Base-by-base conservation (phyloP, 92 coral and sea anemone genomes). In the Porites divaricata region DNA sequence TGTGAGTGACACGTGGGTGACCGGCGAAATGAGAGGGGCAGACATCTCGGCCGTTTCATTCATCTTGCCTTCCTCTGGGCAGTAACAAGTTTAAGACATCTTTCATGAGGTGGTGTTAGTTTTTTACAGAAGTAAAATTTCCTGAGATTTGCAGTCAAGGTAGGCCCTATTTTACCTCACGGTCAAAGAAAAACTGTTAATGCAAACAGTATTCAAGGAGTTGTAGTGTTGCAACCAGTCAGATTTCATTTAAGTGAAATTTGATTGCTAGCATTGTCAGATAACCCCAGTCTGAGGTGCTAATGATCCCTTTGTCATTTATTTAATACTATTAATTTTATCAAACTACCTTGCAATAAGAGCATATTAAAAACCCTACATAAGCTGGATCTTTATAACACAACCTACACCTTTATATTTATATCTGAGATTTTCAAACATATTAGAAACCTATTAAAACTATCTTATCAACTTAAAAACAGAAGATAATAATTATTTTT, bases 401-500 rank as follows among this genome's bases (percentile, higher is more conserved):
- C 20, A 61, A 9, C 17, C n/a, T n/a, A n/a, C 22, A n/a, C 4
- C 65, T 61, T n/a, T 16, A n/a, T 61, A 61, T 61, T 61, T 61
- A 61, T 61, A 61, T 61, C 65, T 2, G 19, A 61, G 17, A 61
- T 61, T 16, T 61, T 16, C 65, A 61, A 61, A 61, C 65, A 8
- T 12, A 12, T 5, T 12, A 22, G 35, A 35, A 35, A 17, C 12
- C 41, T 24, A 17, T n/a, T 11, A 20, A 22, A 66, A 41, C 35
- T 25, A 24, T 19, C 73, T 68, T 19, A 81, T 69, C 51, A 59
- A 57, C 78, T 19, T 35, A 6, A 4, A 69, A 71, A 52, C 79
- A 72, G 77, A 73, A 82, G 23, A 73, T 63, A 72, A 62, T 82
- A 72, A 62, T 82, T 82, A 82, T 82, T 82, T 82, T 82, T 82